Percentiles rank a stretch among this genome's conserved stretches.
phyloP scores from a whole-genome alignment of 2,797 vertebrate species.

The Leptodactylus fallax region DNA sequence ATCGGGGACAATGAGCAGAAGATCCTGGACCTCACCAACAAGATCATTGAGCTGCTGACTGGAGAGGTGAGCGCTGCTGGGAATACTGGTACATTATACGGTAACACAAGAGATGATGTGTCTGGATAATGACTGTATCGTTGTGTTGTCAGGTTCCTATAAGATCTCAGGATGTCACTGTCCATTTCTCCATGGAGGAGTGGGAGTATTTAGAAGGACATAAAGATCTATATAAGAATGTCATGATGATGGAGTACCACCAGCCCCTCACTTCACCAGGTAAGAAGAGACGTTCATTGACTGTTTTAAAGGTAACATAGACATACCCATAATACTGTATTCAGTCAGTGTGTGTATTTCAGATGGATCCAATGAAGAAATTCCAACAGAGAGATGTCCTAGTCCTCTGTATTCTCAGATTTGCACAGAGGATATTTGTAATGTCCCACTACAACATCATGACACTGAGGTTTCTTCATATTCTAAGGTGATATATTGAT shows the following conservation, averaged over 20 bases:
- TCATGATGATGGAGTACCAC: background rate
- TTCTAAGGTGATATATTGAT: background rate
- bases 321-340: too few species aligned
- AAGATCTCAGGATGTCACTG: background rate
- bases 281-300: background rate
- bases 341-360: background rate
- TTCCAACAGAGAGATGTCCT: background rate
- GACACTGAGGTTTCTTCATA: background rate
- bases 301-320: background rate
- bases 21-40: background rate
- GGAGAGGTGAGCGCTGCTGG: background rate
- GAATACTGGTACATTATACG: background rate
- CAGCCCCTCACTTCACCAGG: background rate
- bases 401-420: background rate
- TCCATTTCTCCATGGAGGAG: background rate
- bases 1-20: background rate
- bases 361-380: background rate
- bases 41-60: constrained; percentile 1
- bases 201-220: background rate
- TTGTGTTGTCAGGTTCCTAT: background rate
- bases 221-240: background rate
- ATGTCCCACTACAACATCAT: background rate
- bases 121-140: background rate
- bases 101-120: background rate
- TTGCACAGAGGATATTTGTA: background rate